Evolutionary conservation across 2,888 invertebrate species (phyloP).

Genomic region (Andrena flavipes): DNA sequence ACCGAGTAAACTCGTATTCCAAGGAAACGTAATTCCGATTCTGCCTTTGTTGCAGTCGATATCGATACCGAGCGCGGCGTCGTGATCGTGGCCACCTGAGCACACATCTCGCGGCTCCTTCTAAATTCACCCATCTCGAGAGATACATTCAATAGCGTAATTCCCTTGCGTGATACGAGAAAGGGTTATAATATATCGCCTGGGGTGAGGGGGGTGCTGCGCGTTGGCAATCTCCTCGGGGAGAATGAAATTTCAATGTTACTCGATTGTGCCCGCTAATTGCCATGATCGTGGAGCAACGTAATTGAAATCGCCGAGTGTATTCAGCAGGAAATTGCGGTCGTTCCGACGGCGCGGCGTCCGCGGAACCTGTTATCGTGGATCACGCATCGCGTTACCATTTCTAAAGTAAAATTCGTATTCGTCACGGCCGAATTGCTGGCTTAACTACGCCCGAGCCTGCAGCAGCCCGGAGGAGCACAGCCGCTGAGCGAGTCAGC

Average conservation of each 20-base stretch:
- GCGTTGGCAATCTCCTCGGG: not conserved
- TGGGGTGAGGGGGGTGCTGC: not conserved
- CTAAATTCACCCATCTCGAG: too few species aligned
- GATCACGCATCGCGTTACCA: constrained; percentile 55
- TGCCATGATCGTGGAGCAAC: constrained; percentile 9
- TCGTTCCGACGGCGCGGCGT: constrained; percentile 25
- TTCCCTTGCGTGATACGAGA: not conserved
- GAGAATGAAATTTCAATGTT: constrained; percentile 11
- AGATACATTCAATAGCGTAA: not conserved
- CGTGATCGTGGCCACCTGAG: too few species aligned
- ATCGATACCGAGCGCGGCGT: too few species aligned
- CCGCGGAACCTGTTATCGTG: constrained; percentile 38
- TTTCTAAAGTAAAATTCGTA: constrained; percentile 69
- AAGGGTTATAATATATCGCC: not conserved
- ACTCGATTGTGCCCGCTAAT: constrained; percentile 30
- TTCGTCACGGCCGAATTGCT: constrained; percentile 76
- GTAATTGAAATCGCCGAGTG: constrained; percentile 42
- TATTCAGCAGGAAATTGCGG: constrained; percentile 26
- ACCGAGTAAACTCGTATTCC: constrained; percentile 17
- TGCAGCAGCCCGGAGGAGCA: constrained; percentile 1
- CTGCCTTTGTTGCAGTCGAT: not conserved
- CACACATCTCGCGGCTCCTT: too few species aligned
- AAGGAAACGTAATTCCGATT: constrained; percentile 12
- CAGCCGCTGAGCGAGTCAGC: not conserved
- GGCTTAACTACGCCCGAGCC: constrained; percentile 49